These are phyloP conservation scores for Amphimallon solstitiale DNA, from an alignment of 2,888 invertebrate species.

Conservation along the genomic window DNA sequence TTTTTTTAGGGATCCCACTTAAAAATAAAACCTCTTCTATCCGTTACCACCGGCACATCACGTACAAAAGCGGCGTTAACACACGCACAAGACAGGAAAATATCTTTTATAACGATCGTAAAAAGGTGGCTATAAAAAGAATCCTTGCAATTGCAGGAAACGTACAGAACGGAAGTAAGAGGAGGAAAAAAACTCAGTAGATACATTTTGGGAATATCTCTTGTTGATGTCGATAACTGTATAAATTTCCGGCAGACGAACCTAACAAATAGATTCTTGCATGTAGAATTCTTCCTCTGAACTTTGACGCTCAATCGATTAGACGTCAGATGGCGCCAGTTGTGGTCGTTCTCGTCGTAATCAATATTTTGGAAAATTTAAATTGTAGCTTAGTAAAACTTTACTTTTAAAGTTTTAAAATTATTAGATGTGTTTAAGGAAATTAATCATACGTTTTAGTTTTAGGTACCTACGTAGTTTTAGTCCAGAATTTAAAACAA, in stretches of 20 bases:
- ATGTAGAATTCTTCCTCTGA: conserved; percentile 1
- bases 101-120: conserved; percentile 7
- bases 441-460: no score
- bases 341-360: not conserved
- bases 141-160: conserved; percentile 18
- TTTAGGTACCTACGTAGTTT: no score
- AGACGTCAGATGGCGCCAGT: conserved; percentile 12
- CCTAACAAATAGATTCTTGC: not conserved
- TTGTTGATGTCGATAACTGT: conserved; percentile 17
- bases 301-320: not conserved
- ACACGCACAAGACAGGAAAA: conserved; percentile 4
- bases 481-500: not conserved
- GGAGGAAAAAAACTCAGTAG: conserved; percentile 10
- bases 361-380: no score
- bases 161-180: not conserved
- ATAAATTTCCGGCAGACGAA: conserved; percentile 1
- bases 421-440: no score
- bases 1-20: not conserved
- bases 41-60: not conserved
- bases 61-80: not conserved
- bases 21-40: not conserved
- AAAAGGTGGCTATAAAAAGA: not conserved
- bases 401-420: no score
- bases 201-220: not conserved
- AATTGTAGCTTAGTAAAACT: no score